A percentile compares a stretch with the other conserved stretches of the same genome.
phyloP scores from a whole-genome alignment of 2,888 invertebrate species.

The Schizotus pectinicornis region DNA sequence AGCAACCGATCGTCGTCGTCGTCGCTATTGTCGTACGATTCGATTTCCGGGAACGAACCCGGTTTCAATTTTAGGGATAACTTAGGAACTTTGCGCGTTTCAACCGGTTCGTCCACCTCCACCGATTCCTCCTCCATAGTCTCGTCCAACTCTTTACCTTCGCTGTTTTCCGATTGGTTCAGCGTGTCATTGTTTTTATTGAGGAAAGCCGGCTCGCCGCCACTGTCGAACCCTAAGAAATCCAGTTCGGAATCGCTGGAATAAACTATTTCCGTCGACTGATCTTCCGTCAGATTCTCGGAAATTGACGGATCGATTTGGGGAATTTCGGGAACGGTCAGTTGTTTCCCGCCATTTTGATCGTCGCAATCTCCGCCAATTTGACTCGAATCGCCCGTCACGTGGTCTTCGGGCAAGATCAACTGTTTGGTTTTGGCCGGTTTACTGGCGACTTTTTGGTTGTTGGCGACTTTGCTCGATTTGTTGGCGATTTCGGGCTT shows the following conservation, averaged over 20 bases:
- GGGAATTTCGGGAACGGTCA: conserved; percentile 8
- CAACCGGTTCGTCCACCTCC: conserved; percentile 35
- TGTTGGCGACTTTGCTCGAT: conserved; percentile 6
- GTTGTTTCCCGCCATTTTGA: not conserved
- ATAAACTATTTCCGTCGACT: conserved; percentile 14
- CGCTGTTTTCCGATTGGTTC: conserved; percentile 6
- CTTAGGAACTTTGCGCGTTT: conserved; percentile 66
- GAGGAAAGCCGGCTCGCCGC: conserved; percentile 15
- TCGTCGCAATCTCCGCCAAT: not conserved
- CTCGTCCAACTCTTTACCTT: conserved; percentile 21
- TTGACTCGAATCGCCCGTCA: conserved; percentile 47
- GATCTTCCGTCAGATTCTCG: conserved; percentile 7
- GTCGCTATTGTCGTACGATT: conserved; percentile 33
- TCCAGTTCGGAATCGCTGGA: conserved; percentile 24
- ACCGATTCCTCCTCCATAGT: conserved; percentile 28
- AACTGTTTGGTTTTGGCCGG: conserved; percentile 36
- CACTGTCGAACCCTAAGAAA: conserved; percentile 20
- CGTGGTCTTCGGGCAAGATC: conserved; percentile 48
- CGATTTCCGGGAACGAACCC: conserved; percentile 49
- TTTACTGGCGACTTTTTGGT: conserved; percentile 28
- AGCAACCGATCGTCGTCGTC: conserved; percentile 59
- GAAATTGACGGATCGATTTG: conserved; percentile 9
- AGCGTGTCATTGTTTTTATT: not conserved
- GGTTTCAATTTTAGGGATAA: conserved; percentile 67
- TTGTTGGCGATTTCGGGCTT: conserved; percentile 35